Percentiles rank a stretch among this genome's conserved stretches.
Evolutionary conservation across 2,888 invertebrate species (phyloP).

Genomic region (Lamellibrachia columna): DNA sequence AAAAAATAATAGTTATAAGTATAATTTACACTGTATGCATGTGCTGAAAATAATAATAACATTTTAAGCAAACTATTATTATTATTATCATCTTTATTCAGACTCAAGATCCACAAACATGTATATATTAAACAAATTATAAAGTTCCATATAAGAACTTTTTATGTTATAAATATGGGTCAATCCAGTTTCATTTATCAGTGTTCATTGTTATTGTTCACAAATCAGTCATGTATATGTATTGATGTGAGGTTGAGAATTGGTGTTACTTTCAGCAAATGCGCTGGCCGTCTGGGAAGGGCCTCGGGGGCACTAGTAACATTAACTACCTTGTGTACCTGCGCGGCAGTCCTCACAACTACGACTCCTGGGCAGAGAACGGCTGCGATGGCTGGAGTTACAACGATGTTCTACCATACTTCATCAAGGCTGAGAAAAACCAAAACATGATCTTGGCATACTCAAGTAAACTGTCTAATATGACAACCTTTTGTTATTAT

Average conservation of each 20-base stretch:
- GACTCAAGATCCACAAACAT: too few species aligned
- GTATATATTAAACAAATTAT: too few species aligned
- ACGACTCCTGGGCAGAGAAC: conserved; percentile 83
- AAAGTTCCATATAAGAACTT: too few species aligned
- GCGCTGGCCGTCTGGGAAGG: conserved; percentile 91
- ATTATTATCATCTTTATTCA: too few species aligned
- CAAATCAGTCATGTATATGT: too few species aligned
- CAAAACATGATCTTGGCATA: neutral
- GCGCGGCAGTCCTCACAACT: conserved; percentile 84
- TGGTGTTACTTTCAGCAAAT: conserved; percentile 70
- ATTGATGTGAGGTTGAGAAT: neutral
- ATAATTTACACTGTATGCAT: too few species aligned
- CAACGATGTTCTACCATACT: conserved; percentile 76
- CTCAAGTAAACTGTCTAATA: neutral
- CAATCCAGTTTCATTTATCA: too few species aligned
- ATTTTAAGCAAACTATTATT: too few species aligned
- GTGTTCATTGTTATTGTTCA: too few species aligned
- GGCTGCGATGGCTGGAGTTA: conserved; percentile 90
- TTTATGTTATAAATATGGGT: too few species aligned
- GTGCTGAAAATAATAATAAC: too few species aligned
- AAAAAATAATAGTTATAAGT: too few species aligned
- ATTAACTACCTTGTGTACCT: conserved; percentile 92
- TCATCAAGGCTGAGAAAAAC: conserved; percentile 69
- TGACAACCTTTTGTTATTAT: neutral
- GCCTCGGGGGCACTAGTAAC: conserved; percentile 87